Percentiles rank a stretch among this genome's conserved stretches.
phyloP scores from a whole-genome alignment of 1,140 invertebrate genomes.

The Musca vetustissima region DNA sequence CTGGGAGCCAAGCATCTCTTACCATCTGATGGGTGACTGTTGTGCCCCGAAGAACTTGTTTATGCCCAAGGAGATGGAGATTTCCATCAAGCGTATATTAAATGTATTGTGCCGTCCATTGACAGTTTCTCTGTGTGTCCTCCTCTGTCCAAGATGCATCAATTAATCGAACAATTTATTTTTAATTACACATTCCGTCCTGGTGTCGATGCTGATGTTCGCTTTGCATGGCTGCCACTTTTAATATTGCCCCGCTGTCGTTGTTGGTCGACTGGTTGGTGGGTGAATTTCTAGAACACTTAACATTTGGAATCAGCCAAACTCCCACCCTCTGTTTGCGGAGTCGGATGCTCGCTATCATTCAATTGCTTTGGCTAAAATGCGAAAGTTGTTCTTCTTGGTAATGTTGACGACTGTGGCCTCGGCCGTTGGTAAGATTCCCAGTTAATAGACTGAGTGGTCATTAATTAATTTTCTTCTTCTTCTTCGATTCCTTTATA shows the following conservation, averaged over 20 bases:
- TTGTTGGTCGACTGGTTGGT: not conserved
- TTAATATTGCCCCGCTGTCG: not conserved
- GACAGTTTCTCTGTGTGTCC: not conserved
- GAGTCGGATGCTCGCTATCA: conserved; percentile 78
- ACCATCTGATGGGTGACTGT: not conserved
- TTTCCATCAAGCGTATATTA: not conserved
- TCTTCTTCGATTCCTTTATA: conserved; percentile 18
- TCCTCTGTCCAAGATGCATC: not conserved
- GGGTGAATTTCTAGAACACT: conserved; percentile 59
- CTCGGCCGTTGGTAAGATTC: conserved; percentile 60
- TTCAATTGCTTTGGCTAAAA: conserved; percentile 72
- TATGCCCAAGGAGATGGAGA: not conserved
- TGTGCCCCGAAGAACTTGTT: not conserved
- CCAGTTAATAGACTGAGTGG: not conserved
- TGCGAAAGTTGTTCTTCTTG: conserved; percentile 70
- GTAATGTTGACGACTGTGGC: conserved; percentile 65
- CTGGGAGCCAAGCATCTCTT: not conserved
- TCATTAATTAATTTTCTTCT: conserved; percentile 10
- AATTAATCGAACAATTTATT: conserved; percentile 23
- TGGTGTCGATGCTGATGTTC: not conserved
- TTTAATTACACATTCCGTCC: conserved; percentile 9
- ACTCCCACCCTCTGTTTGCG: conserved; percentile 80
- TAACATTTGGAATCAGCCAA: conserved; percentile 78
- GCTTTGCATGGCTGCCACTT: not conserved
- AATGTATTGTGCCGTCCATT: not conserved